These are phyloP conservation scores for Anableps anableps DNA, from an alignment of 2,797 vertebrate species.

Conservation along the genomic window DNA sequence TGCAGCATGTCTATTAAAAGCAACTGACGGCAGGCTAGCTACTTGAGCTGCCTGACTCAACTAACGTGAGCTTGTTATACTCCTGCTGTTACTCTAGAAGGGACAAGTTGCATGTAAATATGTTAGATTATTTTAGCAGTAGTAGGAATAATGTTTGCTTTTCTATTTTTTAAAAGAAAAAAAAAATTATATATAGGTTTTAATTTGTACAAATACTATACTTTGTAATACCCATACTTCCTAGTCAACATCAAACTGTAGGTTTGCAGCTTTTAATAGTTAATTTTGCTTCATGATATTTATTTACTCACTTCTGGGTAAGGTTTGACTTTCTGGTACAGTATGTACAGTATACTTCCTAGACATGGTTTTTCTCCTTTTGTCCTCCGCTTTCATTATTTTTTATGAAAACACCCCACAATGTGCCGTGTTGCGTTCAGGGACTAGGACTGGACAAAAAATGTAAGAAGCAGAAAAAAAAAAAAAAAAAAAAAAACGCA, in stretches of 20 bases:
- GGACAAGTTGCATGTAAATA: neutral
- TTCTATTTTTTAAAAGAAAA: neutral
- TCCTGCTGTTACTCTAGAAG: neutral
- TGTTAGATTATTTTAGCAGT: neutral
- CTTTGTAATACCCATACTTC: neutral
- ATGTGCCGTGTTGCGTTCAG: no score
- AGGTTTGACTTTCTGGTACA: neutral
- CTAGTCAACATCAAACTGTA: neutral
- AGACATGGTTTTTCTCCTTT: neutral
- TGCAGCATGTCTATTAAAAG: no score
- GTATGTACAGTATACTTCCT: no score
- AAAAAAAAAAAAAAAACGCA: neutral
- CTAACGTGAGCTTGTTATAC: no score
- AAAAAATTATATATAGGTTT: neutral
- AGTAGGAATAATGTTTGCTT: neutral
- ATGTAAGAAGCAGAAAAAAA: neutral
- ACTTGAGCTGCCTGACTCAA: no score
- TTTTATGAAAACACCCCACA: no score
- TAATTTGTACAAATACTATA: neutral
- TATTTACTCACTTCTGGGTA: neutral
- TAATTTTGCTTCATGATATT: neutral
- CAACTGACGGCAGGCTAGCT: no score
- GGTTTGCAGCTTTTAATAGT: neutral
- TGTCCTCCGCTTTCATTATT: neutral
- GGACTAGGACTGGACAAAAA: neutral